These are phyloP conservation scores for Trichogramma dendrolimi DNA, from an alignment of 2,888 invertebrate species.

Conservation along the genomic window DNA sequence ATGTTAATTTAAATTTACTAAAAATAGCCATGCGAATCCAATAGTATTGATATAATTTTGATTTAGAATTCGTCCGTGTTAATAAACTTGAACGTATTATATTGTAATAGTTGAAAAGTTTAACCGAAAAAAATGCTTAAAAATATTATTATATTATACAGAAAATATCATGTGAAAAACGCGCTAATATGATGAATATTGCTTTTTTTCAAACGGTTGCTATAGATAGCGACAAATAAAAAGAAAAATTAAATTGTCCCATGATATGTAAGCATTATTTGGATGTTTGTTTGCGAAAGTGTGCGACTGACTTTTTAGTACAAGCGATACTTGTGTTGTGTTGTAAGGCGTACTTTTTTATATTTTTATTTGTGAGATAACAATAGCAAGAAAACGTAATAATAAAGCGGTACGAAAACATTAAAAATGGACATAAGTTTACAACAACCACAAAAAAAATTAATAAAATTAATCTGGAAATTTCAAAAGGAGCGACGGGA, in stretches of 20 bases:
- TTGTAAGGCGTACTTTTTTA: conserved; percentile 26
- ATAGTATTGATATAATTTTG: conserved; percentile 13
- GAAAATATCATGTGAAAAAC: no score
- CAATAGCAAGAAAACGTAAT: conserved; percentile 15
- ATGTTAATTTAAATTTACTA: conserved; percentile 12
- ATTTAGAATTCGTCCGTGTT: not conserved
- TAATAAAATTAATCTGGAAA: no score
- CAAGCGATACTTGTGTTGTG: conserved; percentile 23
- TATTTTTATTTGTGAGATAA: conserved; percentile 5
- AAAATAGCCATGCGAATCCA: conserved; percentile 19
- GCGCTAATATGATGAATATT: not conserved
- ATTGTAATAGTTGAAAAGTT: not conserved
- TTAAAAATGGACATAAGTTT: conserved; percentile 28
- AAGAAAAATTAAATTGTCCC: not conserved
- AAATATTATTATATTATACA: not conserved
- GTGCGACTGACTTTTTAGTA: conserved; percentile 22
- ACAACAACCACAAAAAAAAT: conserved; percentile 6
- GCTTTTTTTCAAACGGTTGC: conserved; percentile 1
- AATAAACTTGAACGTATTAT: not conserved
- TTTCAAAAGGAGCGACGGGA: conserved; percentile 12
- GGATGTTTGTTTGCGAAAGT: conserved; percentile 18
- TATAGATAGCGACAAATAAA: not conserved
- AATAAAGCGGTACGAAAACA: conserved; percentile 26
- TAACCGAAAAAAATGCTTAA: not conserved
- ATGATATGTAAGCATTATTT: conserved; percentile 6